Conservation (phyloP, 2,113 vertebrate genomes). For the Ariopsis seemanni region DNA sequence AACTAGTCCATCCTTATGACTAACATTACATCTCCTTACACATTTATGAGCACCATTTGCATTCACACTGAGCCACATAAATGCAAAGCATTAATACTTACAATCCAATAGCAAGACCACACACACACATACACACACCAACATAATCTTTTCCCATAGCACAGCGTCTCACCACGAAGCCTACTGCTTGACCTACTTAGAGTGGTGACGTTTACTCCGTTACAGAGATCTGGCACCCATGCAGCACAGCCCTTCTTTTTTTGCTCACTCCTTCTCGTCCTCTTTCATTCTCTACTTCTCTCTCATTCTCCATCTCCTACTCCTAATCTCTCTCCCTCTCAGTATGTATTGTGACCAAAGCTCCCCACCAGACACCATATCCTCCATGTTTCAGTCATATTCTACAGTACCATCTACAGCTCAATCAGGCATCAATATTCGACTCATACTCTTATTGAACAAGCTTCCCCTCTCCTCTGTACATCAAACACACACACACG, state of each 20-base stretch:
- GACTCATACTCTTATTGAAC: background rate
- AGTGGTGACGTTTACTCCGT: conserved; percentile 40
- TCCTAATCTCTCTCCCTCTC: background rate
- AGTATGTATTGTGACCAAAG: conserved; percentile 21
- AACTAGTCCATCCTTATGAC: background rate
- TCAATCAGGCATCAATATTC: conserved; percentile 31
- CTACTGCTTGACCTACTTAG: conserved; percentile 54
- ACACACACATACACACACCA: conserved; percentile 16
- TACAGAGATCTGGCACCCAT: conserved; percentile 49
- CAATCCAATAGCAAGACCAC: background rate
- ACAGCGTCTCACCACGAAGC: conserved; percentile 30
- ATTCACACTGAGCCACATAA: background rate
- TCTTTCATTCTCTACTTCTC: conserved; percentile 30
- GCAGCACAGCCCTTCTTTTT: conserved; percentile 4
- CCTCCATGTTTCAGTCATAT: conserved; percentile 8
- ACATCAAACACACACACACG: background rate
- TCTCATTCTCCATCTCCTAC: conserved; percentile 5
- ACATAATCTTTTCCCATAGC: conserved; percentile 27
- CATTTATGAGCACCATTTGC: no score
- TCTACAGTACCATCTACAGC: conserved; percentile 26
- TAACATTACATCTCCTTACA: background rate
- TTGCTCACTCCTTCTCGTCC: background rate
- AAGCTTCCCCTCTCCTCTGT: background rate
- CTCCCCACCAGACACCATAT: conserved; percentile 23
- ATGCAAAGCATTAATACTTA: background rate